Percentiles rank a stretch among this genome's conserved stretches.
Evolutionary conservation across 2,888 invertebrate species (phyloP).

Genomic region (Coelinius sp.): DNA sequence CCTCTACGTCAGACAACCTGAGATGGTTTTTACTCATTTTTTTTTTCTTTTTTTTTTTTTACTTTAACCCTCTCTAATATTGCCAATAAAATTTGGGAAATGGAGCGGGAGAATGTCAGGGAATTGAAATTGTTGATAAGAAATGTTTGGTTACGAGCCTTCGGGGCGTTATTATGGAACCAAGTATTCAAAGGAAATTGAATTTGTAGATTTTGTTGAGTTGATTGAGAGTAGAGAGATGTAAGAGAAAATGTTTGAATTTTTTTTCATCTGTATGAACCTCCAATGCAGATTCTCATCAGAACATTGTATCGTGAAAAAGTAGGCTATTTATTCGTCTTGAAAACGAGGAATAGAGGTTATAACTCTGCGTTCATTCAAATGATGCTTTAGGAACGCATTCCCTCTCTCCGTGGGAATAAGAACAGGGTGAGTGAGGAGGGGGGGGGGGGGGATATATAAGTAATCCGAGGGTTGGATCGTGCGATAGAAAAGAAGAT

Average conservation of each 20-base stretch:
- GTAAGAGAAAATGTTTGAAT: neutral
- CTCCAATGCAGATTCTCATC: neutral
- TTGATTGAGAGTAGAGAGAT: neutral
- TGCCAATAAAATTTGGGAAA: constrained; percentile 25
- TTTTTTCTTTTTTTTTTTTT: neutral
- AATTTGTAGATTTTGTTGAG: neutral
- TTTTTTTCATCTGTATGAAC: neutral
- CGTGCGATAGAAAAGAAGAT: constrained; percentile 41
- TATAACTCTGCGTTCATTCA: constrained; percentile 67
- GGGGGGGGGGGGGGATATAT: constrained; percentile 39
- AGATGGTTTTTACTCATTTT: neutral
- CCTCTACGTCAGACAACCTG: constrained; percentile 6
- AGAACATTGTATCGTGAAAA: constrained; percentile 29
- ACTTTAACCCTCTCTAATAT: constrained; percentile 14
- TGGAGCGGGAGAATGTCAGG: neutral
- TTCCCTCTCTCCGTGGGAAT: constrained; percentile 57
- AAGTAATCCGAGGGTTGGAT: constrained; percentile 43
- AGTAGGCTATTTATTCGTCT: constrained; percentile 51
- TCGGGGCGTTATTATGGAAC: constrained; percentile 1
- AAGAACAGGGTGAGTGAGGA: constrained; percentile 46
- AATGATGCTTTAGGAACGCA: constrained; percentile 65
- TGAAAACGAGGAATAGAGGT: constrained; percentile 42
- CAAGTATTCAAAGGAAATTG: neutral
- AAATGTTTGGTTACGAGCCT: neutral
- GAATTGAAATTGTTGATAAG: neutral